A percentile compares a stretch with the other conserved stretches of the same genome.
These are phyloP conservation scores for Pocota personata DNA, from an alignment of 2,888 invertebrate species.

Conservation along the genomic window DNA sequence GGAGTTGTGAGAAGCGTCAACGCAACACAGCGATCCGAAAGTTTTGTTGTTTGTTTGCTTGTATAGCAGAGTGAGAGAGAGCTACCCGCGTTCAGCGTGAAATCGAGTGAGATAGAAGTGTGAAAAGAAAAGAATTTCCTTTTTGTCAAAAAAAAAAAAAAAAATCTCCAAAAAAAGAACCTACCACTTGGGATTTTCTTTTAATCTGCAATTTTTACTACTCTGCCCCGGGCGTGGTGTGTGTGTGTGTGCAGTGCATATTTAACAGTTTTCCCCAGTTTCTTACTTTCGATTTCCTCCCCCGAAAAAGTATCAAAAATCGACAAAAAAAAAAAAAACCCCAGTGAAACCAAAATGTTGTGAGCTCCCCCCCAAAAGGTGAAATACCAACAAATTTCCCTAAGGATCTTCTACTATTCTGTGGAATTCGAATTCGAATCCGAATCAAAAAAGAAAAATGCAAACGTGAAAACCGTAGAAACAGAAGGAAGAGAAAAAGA, in stretches of 20 bases:
- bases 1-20: slow-evolving; percentile 70
- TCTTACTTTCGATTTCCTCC: slow-evolving; percentile 52
- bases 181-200: slow-evolving; percentile 44
- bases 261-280: slow-evolving; percentile 53
- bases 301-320: background rate
- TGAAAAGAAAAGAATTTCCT: slow-evolving; percentile 56
- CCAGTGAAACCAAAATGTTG: slow-evolving; percentile 63
- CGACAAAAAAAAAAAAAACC: slow-evolving; percentile 8
- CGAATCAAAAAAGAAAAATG: slow-evolving; percentile 46
- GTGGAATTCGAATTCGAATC: slow-evolving; percentile 36
- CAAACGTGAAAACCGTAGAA: slow-evolving; percentile 62
- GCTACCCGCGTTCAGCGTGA: slow-evolving; percentile 58
- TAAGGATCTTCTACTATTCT: slow-evolving; percentile 44
- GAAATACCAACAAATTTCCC: slow-evolving; percentile 43
- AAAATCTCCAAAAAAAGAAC: slow-evolving; percentile 10
- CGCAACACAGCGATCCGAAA: slow-evolving; percentile 75
- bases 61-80: slow-evolving; percentile 58
- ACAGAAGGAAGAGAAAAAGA: slow-evolving; percentile 19
- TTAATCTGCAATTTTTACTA: slow-evolving; percentile 45
- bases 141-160: slow-evolving; percentile 34
- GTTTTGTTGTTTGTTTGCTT: slow-evolving; percentile 72
- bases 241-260: slow-evolving; percentile 48
- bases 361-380: slow-evolving; percentile 46
- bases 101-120: slow-evolving; percentile 63
- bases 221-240: slow-evolving; percentile 65